Conservation (phyloP, 1,140 invertebrate genomes). For the Prorops nasuta region DNA sequence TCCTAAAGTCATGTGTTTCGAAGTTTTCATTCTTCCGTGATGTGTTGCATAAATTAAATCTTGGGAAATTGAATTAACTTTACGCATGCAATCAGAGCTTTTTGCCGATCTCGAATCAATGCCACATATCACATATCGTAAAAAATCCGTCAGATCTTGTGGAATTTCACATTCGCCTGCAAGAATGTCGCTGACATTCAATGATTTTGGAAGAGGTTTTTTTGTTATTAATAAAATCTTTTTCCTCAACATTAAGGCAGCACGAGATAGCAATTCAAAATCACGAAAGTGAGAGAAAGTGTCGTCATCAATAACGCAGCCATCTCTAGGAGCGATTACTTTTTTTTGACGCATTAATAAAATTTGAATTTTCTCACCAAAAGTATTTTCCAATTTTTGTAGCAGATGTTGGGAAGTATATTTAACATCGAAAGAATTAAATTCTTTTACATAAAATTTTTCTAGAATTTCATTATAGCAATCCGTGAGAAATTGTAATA, state of each 20-base stretch:
- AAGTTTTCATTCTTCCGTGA: conserved; percentile 25
- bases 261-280: background rate
- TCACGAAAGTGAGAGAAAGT: background rate
- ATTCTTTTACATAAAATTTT: background rate
- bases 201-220: background rate
- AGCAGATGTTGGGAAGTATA: background rate
- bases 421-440: background rate
- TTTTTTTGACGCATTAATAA: background rate
- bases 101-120: conserved; percentile 4
- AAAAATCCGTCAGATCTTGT: conserved; percentile 20
- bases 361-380: background rate
- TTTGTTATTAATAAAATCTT: background rate
- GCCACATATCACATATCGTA: conserved; percentile 13
- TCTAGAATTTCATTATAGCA: background rate
- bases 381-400: background rate
- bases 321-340: background rate
- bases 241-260: background rate
- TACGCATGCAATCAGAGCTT: conserved; percentile 1
- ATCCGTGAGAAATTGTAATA: background rate
- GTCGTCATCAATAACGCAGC: background rate
- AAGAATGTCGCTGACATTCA: conserved; percentile 4
- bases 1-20: conserved; percentile 30
- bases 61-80: conserved; percentile 19
- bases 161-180: conserved; percentile 19
- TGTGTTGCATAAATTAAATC: conserved; percentile 23